Evolutionary conservation across 2,888 invertebrate species (phyloP).

Genomic region (Molanna angustata): DNA sequence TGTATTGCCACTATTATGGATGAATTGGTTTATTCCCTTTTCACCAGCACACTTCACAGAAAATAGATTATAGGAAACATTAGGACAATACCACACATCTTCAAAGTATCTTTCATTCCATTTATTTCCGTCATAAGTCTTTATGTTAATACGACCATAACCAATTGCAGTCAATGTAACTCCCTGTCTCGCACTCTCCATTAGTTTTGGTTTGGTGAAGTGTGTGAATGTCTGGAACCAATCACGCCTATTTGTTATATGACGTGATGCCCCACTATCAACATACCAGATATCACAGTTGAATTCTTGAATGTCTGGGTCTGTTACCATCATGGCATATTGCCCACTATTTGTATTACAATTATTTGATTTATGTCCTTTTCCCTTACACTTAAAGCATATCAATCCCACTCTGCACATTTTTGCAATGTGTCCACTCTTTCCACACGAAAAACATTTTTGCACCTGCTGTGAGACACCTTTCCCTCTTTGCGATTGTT

Average conservation of each 20-base stretch:
- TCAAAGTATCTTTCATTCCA: neutral
- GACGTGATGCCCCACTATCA: neutral
- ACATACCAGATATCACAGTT: neutral
- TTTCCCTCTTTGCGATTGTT: no score
- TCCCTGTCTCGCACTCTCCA: neutral
- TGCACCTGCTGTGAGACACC: no score
- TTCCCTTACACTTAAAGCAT: constrained; percentile 2
- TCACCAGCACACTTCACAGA: neutral
- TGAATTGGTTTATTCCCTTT: neutral
- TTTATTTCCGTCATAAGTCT: neutral
- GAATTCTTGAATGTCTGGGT: neutral
- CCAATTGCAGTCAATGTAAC: neutral
- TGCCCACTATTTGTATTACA: no score
- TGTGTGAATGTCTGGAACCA: neutral
- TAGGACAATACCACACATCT: constrained; percentile 4
- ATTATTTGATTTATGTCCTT: neutral
- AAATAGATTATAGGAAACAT: neutral
- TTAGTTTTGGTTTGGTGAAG: neutral
- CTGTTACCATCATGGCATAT: no score
- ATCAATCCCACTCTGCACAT: neutral
- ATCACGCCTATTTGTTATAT: constrained; percentile 1
- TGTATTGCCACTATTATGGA: neutral
- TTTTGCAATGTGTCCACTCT: constrained; percentile 1
- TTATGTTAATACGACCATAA: neutral
- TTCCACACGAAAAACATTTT: constrained; percentile 1